phyloP scores from a whole-genome alignment of 2,797 vertebrate species.

The Yasuhikotakia modesta region DNA sequence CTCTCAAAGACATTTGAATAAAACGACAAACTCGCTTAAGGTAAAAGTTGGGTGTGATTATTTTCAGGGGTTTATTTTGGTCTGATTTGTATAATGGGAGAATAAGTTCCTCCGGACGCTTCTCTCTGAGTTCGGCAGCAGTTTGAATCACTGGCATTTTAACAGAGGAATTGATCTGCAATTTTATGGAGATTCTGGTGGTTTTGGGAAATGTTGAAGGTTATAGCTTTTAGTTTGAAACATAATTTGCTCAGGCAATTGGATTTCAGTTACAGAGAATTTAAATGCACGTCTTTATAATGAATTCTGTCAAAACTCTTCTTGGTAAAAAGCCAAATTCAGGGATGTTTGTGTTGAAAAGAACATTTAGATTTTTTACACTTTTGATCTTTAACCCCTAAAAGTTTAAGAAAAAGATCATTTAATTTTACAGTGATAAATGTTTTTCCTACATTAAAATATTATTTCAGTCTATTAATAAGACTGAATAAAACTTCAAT shows the following conservation, averaged over 20 bases:
- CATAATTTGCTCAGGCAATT: slow-evolving; percentile 52
- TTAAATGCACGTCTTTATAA: slow-evolving; percentile 33
- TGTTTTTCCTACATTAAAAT: too few species aligned
- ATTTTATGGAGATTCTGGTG: slow-evolving; percentile 52
- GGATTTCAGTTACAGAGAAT: slow-evolving; percentile 30
- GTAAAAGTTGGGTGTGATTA: background rate
- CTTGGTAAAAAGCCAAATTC: slow-evolving; percentile 15
- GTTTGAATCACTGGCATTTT: slow-evolving; percentile 53
- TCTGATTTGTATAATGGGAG: slow-evolving; percentile 29
- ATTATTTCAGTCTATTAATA: too few species aligned
- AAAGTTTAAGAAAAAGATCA: background rate
- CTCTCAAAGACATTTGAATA: slow-evolving; percentile 38
- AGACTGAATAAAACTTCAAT: too few species aligned
- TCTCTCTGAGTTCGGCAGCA: slow-evolving; percentile 51
- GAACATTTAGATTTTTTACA: background rate
- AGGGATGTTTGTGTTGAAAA: background rate
- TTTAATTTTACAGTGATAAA: slow-evolving; percentile 1
- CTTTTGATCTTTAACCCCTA: background rate
- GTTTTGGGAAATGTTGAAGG: slow-evolving; percentile 55
- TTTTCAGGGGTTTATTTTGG: background rate
- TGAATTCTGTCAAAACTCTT: slow-evolving; percentile 33
- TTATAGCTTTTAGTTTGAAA: slow-evolving; percentile 45
- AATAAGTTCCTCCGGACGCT: slow-evolving; percentile 41
- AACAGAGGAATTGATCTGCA: slow-evolving; percentile 46
- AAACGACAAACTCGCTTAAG: slow-evolving; percentile 40